Evolutionary conservation across 2,797 vertebrate genomes (phyloP).

Genomic region (Macroramphosus scolopax): DNA sequence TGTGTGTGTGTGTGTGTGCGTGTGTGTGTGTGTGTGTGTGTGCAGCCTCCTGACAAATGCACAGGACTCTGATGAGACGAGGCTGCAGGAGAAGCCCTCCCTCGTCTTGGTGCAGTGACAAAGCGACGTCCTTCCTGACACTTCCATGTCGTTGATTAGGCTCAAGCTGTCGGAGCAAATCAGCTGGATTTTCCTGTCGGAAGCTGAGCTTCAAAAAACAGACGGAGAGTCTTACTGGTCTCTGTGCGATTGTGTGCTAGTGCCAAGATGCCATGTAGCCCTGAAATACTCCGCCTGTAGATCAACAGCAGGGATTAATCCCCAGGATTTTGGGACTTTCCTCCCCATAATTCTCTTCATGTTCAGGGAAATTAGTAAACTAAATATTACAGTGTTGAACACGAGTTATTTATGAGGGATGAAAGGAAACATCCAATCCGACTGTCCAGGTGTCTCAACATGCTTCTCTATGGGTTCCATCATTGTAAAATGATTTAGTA

Average conservation of each 20-base stretch:
- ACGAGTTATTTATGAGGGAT: neutral
- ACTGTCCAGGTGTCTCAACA: too few relatives aligned
- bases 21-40: neutral
- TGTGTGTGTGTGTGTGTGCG: slow-evolving; percentile 3
- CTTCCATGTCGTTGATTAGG: slow-evolving; percentile 6
- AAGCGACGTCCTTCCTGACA: too few relatives aligned
- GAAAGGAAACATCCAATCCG: neutral
- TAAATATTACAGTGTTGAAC: slow-evolving; percentile 2
- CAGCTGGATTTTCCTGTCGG: slow-evolving; percentile 21
- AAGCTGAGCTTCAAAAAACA: slow-evolving; percentile 25
- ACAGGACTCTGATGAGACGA: neutral
- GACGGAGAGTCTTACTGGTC: slow-evolving; percentile 32
- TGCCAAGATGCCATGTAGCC: slow-evolving; percentile 23
- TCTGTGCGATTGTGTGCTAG: neutral
- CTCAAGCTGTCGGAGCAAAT: slow-evolving; percentile 17
- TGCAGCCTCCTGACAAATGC: neutral
- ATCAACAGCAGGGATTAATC: slow-evolving; percentile 38
- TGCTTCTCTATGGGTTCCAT: too few relatives aligned
- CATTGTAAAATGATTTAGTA: too few relatives aligned
- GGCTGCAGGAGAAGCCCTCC: too few relatives aligned
- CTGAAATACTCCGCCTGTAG: slow-evolving; percentile 20
- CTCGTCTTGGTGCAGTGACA: too few relatives aligned
- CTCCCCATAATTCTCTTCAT: slow-evolving; percentile 5
- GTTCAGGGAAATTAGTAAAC: slow-evolving; percentile 1
- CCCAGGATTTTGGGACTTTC: slow-evolving; percentile 22